A percentile compares a stretch with the other conserved stretches of the same genome.
Evolutionary conservation across 2,113 vertebrate genomes (phyloP).

Genomic region (Carassius auratus): DNA sequence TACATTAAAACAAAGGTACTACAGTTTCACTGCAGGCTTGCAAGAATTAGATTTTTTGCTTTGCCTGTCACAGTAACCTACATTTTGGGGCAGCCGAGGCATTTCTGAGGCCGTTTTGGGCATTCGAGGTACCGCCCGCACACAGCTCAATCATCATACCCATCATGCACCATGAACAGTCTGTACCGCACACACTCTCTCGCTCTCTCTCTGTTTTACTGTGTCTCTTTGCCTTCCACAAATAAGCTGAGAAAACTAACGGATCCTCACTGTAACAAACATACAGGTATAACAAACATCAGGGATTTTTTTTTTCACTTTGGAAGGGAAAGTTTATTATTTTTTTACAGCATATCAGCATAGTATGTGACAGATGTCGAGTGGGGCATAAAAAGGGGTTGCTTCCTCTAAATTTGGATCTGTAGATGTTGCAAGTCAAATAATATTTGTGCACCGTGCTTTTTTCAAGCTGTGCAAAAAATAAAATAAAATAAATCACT

Average conservation of each 20-base stretch:
- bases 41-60: not conserved
- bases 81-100: slow-evolving; percentile 1
- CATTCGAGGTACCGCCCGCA: not conserved
- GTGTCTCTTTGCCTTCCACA: not conserved
- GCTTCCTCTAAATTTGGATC: slow-evolving; percentile 15
- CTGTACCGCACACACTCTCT: not conserved
- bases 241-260: not conserved
- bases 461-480: not conserved
- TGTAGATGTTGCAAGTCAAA: slow-evolving; percentile 22
- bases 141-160: slow-evolving; percentile 25
- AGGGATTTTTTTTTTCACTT: not conserved
- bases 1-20: not conserved
- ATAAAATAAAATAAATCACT: not conserved
- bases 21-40: not conserved
- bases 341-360: not conserved
- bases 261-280: not conserved
- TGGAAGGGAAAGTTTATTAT: not conserved
- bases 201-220: not conserved
- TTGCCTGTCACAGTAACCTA: slow-evolving; percentile 30
- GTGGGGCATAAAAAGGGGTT: not conserved
- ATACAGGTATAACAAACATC: not conserved
- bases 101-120: slow-evolving; percentile 15
- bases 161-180: slow-evolving; percentile 18
- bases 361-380: slow-evolving; percentile 12
- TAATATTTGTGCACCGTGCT: not conserved